Base-by-base conservation (phyloP, 2,888 invertebrate species). In the Gisinianus flammeolus region DNA sequence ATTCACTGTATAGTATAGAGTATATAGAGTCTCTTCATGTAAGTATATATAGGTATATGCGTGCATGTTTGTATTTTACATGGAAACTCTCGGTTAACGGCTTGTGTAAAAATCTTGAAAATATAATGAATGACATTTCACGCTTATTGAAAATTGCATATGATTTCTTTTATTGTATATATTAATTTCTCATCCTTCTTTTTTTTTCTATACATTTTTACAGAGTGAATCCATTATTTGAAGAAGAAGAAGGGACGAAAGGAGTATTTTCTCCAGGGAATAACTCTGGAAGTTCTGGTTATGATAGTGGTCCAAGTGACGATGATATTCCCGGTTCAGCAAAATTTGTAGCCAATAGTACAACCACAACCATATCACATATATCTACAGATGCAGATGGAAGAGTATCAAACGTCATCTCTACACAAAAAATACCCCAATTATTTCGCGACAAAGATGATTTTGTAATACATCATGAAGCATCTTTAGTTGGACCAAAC, bases 171-270 rank as follows among this genome's bases (percentile, higher is more conserved):
- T n/a, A n/a, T n/a, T n/a, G n/a, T n/a, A n/a, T n/a, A n/a, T n/a
- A n/a, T n/a, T n/a, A n/a, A n/a, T n/a, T n/a, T n/a, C n/a, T 33
- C 10, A 8, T 64, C 64, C 66, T 66, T 68, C n/a, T 35, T 28
- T 66, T 58, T 19, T 58, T 24, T 58, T 58, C 10, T 58, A 8
- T 22, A n/a, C 8, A 2, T 69, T 19, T 54, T 2, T 74, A n/a
- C 78, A 85, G 85, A 79, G 85, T 85, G 8, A 85, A 85, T 77
- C 85, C 85, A 24, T 73, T 85, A 6, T 85, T 83, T 69, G 83
- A 83, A 76, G 83, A 83, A 73, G 80, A 79, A 72, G 83, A 83
- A 35, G 82, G 81, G 52, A 80, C 80, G 6, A 79, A 77, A 28
- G 80, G 79, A 33, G 78, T 79, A 54, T 80, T 81, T 31, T 79